phyloP scores from a whole-genome alignment of 2,888 invertebrate genomes.

The Helleia helle region DNA sequence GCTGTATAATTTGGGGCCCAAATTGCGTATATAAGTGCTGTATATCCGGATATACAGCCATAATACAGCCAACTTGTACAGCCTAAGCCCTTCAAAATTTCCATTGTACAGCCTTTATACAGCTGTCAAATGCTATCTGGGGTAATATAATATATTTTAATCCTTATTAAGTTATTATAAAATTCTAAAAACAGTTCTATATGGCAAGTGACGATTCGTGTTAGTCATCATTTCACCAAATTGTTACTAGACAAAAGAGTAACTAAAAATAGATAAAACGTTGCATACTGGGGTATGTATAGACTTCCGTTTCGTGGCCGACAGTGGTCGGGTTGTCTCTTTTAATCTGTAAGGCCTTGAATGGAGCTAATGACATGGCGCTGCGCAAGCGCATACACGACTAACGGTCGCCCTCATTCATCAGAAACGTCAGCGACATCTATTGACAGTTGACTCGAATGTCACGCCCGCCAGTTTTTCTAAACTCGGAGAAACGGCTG shows the following conservation, averaged over 20 bases:
- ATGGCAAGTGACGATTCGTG: too few species aligned
- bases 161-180: too few species aligned
- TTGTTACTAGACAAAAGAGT: slow-evolving; percentile 20
- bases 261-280: slow-evolving; percentile 28
- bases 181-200: too few species aligned
- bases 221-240: slow-evolving; percentile 9
- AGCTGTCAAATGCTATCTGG: too few species aligned
- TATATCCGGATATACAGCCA: too few species aligned
- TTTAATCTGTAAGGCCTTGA: slow-evolving; percentile 50
- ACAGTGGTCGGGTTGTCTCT: slow-evolving; percentile 55
- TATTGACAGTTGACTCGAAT: slow-evolving; percentile 64
- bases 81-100: too few species aligned
- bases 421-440: slow-evolving; percentile 67
- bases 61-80: too few species aligned
- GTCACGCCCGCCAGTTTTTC: slow-evolving; percentile 36
- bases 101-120: too few species aligned
- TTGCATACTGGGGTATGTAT: slow-evolving; percentile 39
- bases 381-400: slow-evolving; percentile 32
- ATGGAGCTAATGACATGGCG: slow-evolving; percentile 53
- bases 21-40: too few species aligned
- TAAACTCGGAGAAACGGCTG: slow-evolving; percentile 7
- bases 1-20: too few species aligned
- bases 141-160: too few species aligned
- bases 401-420: slow-evolving; percentile 64
- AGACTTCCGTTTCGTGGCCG: slow-evolving; percentile 57